Evolutionary conservation across 1,140 invertebrate species (phyloP), one percentile per base, ranked within the genome.

Genomic region (Chymomyza costata): DNA sequence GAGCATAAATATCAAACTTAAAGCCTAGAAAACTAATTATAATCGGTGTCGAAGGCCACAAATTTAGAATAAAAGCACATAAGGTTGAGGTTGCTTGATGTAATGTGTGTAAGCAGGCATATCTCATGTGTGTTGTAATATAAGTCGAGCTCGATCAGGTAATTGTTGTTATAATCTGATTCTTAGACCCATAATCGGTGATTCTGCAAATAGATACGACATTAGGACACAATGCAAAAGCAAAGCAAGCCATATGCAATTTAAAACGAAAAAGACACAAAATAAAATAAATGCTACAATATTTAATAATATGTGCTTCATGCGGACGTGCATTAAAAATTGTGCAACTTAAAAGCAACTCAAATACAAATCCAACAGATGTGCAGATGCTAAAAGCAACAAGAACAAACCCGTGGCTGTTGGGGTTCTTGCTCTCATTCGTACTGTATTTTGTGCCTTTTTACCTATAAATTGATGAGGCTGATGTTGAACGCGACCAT

Each of bases 381-480:
- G 55, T 63, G 54, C 45, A 46, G 49, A 47, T 7, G 41, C 10
- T 0, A 48, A 62, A 54, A 43, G 30, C 35, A 59, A 48, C 8
- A 3, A 25, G 8, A 25, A 5, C 21, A 5, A 8, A 25, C 21
- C 21, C 3, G 5, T 15, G 15, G 15, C 11, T n/a, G n/a, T n/a
- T n/a, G n/a, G n/a, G n/a, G 19, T 14, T 51, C 17, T 31, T 32
- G 34, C n/a, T n/a, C n/a, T 10, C 6, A 11, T 18, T 51, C 30
- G 19, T 44, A 43, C n/a, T 39, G 37, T 40, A 53, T 65, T 71
- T 82, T 83, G 82, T 84, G 82, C 78, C 82, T 84, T 81, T 76
- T 84, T 88, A 90, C 90, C 89, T 90, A 86, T 89, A 89, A 51
- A 90, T 90, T 56, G 89, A 90, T 58, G 90, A 90, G 38, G 88